Percentiles rank a stretch among this genome's conserved stretches.
These are phyloP conservation scores for Semnornis frantzii DNA, from an alignment of 2,113 vertebrate genomes.

Conservation along the genomic window DNA sequence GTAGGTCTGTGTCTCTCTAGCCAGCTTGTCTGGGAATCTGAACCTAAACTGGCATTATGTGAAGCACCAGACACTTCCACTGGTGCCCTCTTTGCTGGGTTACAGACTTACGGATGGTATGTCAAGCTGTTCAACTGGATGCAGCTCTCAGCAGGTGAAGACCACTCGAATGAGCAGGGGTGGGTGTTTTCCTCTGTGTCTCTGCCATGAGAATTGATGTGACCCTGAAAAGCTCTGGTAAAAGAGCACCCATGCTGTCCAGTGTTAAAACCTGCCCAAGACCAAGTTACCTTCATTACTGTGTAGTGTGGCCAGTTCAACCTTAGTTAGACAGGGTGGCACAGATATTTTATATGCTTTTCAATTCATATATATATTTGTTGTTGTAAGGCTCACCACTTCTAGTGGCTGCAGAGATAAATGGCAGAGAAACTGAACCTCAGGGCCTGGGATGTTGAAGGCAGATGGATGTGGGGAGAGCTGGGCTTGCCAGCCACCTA, in stretches of 20 bases:
- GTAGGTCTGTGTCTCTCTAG: no score
- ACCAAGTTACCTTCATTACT: accelerated
- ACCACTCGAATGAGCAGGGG: not conserved
- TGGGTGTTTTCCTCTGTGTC: not conserved
- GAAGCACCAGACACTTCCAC: not conserved
- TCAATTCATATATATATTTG: not conserved
- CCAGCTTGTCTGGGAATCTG: not conserved
- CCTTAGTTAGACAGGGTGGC: not conserved
- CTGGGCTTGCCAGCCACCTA: not conserved
- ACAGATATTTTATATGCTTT: not conserved
- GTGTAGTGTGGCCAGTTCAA: not conserved
- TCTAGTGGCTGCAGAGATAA: not conserved
- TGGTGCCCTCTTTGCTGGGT: not conserved
- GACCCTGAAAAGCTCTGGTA: not conserved
- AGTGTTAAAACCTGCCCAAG: not conserved
- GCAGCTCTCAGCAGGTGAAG: not conserved
- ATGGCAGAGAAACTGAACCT: not conserved
- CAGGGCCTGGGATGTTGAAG: not conserved
- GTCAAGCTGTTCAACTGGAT: accelerated
- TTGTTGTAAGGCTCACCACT: not conserved
- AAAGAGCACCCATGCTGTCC: not conserved
- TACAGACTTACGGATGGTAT: accelerated
- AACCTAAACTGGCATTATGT: not conserved
- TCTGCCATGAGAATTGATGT: not conserved
- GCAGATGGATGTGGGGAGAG: not conserved